phyloP scores from a whole-genome alignment of 1,140 invertebrate species.

The Macrocentrus cingulum region DNA sequence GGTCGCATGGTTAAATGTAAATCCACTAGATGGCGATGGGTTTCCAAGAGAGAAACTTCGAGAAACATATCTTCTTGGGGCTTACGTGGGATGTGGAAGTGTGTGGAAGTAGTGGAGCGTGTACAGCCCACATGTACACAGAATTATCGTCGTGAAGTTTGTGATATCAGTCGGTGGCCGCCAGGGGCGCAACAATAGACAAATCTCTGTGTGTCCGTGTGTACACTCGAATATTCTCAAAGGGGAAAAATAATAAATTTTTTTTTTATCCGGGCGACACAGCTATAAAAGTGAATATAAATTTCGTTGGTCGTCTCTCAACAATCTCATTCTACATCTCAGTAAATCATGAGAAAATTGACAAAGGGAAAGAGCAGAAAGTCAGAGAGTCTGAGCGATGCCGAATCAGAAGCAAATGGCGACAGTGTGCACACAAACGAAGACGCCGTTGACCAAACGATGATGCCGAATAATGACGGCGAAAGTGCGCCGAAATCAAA shows the following conservation, averaged over 20 bases:
- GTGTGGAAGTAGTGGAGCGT: no score
- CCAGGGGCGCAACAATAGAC: not conserved
- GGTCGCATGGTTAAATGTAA: no score
- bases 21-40: no score
- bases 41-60: no score
- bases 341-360: conserved; percentile 26
- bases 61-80: no score
- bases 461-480: conserved; percentile 14
- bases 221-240: not conserved
- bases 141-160: not conserved
- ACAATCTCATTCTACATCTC: not conserved
- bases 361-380: conserved; percentile 46
- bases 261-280: no score
- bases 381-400: conserved; percentile 45
- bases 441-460: conserved; percentile 3
- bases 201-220: not conserved
- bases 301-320: no score
- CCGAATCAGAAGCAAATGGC: conserved; percentile 50
- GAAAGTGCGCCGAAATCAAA: conserved; percentile 25
- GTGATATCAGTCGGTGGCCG: not conserved
- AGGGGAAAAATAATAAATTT: not conserved
- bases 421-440: conserved; percentile 31
- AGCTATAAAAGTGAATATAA: no score
- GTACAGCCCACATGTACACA: not conserved
- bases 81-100: not conserved